Evolutionary conservation across 2,888 invertebrate species (phyloP), one percentile per base, ranked within the genome.

Genomic region (Melanostoma scalare): DNA sequence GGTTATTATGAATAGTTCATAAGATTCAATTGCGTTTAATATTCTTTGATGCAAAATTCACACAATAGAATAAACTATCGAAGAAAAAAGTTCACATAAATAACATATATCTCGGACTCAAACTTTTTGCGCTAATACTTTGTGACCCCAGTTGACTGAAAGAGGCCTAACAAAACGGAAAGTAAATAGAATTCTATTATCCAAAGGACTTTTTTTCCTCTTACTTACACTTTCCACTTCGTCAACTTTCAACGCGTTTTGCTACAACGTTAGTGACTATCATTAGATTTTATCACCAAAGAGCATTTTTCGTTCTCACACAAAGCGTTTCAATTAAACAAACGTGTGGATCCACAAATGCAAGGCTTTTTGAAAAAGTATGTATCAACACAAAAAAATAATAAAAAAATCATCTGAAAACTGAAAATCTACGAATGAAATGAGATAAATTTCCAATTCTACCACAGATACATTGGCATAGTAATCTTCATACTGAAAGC

Each of bases 231-330:
- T 77, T 82, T 77, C 77, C 68, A 74, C 78, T 82, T 82, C 73
- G 78, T 78, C 69, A 58, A 82, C 56, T 20, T 20, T 82, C 77
- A 68, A 77, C 77, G 77, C 68, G 77, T 77, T 82, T 82, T 77
- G 76, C 77, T 76, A 72, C 73, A 73, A 82, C 77, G 81, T 82
- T 78, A 78, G 65, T 82, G 78, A 82, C 78, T 82, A 78, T 69
- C 82, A 73, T 74, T 82, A 73, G 74, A 78, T 82, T 82, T 82
- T 73, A 82, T 82, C 78, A 38, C 73, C 58, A 58, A 72, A 69
- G 78, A 73, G 20, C 20, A 20, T 20, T 72, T 77, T 55, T 65
- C 65, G 61, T 72, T 52, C 56, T 63, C 67, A 63, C 69, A 69
- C 40, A 44, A 46, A 36, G 78, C 63, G 69, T 74, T 73, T 56